Conservation (phyloP, 1,140 invertebrate genomes). For the Bemisia tabaci region DNA sequence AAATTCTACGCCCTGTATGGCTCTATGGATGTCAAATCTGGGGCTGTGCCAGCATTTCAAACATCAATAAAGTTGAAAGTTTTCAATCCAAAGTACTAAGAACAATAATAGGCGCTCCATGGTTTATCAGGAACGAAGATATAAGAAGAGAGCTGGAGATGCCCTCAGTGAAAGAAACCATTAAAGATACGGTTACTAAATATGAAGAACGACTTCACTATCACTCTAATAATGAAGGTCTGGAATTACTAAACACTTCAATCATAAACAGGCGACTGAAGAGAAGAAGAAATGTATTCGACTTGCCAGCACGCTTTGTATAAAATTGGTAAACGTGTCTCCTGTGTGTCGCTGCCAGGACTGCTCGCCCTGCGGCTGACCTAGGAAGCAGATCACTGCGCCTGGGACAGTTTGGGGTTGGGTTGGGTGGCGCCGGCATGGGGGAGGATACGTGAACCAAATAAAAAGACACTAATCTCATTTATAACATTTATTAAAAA, state of each 20-base stretch:
- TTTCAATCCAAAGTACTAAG: conserved; percentile 12
- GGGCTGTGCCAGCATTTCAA: conserved; percentile 23
- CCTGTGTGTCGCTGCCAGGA: too few species aligned
- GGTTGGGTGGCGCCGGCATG: too few species aligned
- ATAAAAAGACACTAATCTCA: too few species aligned
- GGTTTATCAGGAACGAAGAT: conserved; percentile 1
- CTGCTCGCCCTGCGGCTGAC: too few species aligned
- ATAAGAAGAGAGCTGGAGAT: conserved; percentile 8
- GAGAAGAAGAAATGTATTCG: background rate
- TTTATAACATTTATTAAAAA: too few species aligned
- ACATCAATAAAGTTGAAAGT: conserved; percentile 20
- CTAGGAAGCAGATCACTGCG: too few species aligned
- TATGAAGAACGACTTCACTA: background rate
- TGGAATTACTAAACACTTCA: background rate
- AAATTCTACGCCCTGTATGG: conserved; percentile 26
- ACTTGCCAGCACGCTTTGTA: too few species aligned
- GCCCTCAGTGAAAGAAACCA: conserved; percentile 5
- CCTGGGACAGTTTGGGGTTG: too few species aligned
- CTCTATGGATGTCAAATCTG: conserved; percentile 27
- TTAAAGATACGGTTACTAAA: background rate
- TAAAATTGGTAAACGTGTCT: too few species aligned
- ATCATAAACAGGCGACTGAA: background rate
- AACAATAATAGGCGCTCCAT: conserved; percentile 5
- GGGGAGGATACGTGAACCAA: too few species aligned
- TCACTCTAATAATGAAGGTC: background rate